Evolutionary conservation across 1,140 invertebrate species (phyloP).

Genomic region (Ceratosolen solmsi): DNA sequence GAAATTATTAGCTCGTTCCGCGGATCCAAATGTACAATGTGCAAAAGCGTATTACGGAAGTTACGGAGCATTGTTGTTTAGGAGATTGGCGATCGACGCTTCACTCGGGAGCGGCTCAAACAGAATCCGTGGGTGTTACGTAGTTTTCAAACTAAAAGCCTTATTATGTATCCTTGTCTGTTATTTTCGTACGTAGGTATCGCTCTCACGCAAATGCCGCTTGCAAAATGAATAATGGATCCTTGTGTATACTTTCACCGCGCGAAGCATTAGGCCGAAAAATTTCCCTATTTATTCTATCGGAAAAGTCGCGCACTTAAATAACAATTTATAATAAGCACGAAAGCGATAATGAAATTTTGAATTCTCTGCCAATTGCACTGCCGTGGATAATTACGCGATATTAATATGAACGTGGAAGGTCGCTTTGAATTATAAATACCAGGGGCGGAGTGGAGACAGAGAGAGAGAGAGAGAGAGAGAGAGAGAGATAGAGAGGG

Average conservation of each 20-base stretch:
- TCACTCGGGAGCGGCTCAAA: background rate
- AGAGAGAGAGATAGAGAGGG: no score
- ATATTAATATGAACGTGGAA: background rate
- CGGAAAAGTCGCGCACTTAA: background rate
- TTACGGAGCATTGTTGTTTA: background rate
- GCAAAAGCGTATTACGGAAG: conserved; percentile 14
- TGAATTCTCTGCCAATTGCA: background rate
- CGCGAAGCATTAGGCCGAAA: background rate
- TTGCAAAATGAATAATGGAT: conserved; percentile 4
- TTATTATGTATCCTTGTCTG: background rate
- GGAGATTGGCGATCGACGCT: background rate
- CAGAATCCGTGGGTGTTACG: background rate
- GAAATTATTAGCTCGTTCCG: background rate
- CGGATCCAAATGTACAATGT: background rate
- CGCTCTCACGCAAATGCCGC: background rate
- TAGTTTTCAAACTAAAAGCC: conserved; percentile 23
- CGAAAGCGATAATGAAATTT: background rate
- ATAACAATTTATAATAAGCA: background rate
- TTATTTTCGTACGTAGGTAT: background rate
- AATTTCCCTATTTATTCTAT: background rate
- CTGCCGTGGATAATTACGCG: background rate
- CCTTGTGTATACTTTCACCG: background rate
- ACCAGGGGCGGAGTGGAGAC: no score
- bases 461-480: no score
- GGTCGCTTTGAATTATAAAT: background rate